Evolutionary conservation across 1,140 invertebrate species (phyloP), one percentile per base, ranked within the genome.

Genomic region (Schlechtendalia chinensis): DNA sequence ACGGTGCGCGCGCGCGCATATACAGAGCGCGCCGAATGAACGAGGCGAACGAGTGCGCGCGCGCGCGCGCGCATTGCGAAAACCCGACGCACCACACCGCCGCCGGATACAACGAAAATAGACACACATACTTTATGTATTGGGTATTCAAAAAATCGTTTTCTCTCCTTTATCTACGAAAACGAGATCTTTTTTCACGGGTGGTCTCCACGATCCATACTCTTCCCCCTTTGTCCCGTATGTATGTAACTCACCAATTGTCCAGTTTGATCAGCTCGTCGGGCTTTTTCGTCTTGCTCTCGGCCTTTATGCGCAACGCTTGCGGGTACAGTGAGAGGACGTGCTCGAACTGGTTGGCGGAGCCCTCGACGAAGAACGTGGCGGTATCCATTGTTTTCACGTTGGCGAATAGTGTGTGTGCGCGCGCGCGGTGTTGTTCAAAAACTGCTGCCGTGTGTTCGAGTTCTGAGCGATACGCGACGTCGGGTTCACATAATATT

Each of bases 211-310:
- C n/a, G n/a, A n/a, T n/a, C n/a, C n/a, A n/a, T n/a, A n/a, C n/a
- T n/a, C n/a, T n/a, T n/a, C n/a, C n/a, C n/a, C n/a, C n/a, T n/a
- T n/a, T n/a, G n/a, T n/a, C n/a, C n/a, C n/a, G n/a, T n/a, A n/a
- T n/a, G n/a, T n/a, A n/a, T n/a, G n/a, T n/a, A 24, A 93, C 92
- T 94, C 89, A 95, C 94, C 95, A 96, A 86, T 94, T 93, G 88
- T 96, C 95, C 86, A 96, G 88, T 88, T 95, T 95, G 86, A 96
- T 93, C 83, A 96, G 90, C 88, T 96, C 94, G 86, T 96, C 94
- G 67, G 94, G 93, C 88, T 94, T 96, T 89, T 96, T 96, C 84
- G 89, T 92, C 86, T 93, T 94, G 85, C 89, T 90, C 87, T 94
- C 92, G 74, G 94, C 94, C 87, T 96, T 96, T 83, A 95, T 87